Base-by-base conservation (phyloP, 1,140 invertebrate species). In the Pectinophora gossypiella region DNA sequence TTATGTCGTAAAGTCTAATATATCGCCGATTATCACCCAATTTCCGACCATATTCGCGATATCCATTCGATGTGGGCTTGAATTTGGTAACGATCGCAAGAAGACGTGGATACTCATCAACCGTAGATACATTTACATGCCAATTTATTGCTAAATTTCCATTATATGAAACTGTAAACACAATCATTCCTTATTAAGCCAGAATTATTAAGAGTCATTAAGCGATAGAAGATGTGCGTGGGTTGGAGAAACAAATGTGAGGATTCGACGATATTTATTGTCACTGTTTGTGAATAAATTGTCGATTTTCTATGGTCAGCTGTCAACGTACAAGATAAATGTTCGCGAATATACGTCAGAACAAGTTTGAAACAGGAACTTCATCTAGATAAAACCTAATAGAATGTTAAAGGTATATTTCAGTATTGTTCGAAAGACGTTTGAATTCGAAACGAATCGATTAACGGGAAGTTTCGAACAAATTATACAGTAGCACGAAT, bases 211-310 rank as follows among this genome's bases (percentile, higher is more conserved):
- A 52, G 27, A 45, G 62, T 59, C 53, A 60, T 64, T 58, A 58
- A 54, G 56, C 54, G 19, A 59, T 55, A 38, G 49, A 47, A 51
- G 16, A 10, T 13, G 13, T 56, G 62, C 68, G 76, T 76, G 62
- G 69, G 80, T 54, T 54, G 42, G 36, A 51, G 51, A 50, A 72
- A 72, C 65, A 72, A 76, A 73, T 79, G 70, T 53, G 51, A 51
- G 27, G 59, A 72, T 70, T 73, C 59, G 56, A 54, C 61, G 61
- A 66, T 73, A 76, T 81, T 78, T 76, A 77, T 75, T 68, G 61
- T 69, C 52, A 61, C 62, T 55, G 66, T 58, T n/a, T 61, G 59
- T 65, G 69, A 69, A 77, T 72, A 76, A 79, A 81, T 83, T 76
- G 73, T 48, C 68, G 72, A 79, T 84, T 75, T 62, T 61, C 51